These are phyloP conservation scores for Lithophane leautieri DNA, from an alignment of 2,888 invertebrate species.

Conservation along the genomic window DNA sequence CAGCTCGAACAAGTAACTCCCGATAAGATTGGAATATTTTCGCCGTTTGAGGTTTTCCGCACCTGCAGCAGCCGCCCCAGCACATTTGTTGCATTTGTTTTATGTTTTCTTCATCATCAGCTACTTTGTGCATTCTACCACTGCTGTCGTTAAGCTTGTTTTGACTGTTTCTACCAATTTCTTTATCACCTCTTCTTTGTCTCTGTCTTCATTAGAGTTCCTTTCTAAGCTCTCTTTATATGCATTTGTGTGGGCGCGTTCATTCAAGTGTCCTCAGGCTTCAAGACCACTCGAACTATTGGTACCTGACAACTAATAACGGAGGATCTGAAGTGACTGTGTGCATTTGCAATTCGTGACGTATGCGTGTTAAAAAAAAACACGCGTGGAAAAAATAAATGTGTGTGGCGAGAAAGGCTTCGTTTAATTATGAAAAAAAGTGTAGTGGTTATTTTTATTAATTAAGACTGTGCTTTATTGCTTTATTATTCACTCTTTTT, in stretches of 20 bases:
- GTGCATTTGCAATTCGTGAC: slow-evolving; percentile 22
- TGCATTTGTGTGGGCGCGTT: slow-evolving; percentile 24
- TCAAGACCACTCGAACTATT: slow-evolving; percentile 31
- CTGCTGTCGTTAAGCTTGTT: background rate
- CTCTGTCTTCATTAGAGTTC: background rate
- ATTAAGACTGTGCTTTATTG: slow-evolving; percentile 10
- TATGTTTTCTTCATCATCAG: background rate
- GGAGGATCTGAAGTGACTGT: slow-evolving; percentile 30
- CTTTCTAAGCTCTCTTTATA: slow-evolving; percentile 19
- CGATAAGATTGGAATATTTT: too few species aligned
- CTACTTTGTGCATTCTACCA: background rate
- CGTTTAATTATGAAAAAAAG: background rate
- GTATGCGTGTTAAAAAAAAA: slow-evolving; percentile 9
- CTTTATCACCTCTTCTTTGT: background rate
- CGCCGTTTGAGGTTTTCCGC: too few species aligned
- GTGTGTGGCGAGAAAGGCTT: slow-evolving; percentile 8
- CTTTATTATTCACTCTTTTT: background rate
- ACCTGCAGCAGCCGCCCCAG: too few species aligned
- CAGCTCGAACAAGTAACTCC: too few species aligned
- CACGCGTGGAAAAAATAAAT: too few species aligned
- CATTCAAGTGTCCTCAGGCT: slow-evolving; percentile 43
- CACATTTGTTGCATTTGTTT: background rate
- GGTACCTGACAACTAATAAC: slow-evolving; percentile 27
- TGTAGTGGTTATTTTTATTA: background rate
- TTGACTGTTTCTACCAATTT: background rate